These are phyloP conservation scores for Allobates femoralis DNA, from an alignment of 2,797 vertebrate species.

Conservation along the genomic window DNA sequence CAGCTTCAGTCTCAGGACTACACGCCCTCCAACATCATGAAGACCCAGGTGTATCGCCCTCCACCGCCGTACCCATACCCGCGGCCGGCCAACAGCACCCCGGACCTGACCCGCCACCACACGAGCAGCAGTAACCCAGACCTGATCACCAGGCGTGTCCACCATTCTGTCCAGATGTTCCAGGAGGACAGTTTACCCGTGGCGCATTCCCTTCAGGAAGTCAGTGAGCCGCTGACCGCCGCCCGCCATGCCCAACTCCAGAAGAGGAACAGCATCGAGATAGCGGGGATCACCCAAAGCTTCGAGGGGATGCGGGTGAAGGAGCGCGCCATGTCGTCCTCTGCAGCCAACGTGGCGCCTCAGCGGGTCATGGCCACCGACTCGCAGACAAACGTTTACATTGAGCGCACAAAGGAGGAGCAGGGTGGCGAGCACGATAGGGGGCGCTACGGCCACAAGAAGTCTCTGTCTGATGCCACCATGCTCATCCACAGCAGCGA, in stretches of 20 bases:
- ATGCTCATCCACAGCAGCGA: conserved; percentile 98
- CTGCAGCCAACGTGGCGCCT: conserved; percentile 79
- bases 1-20: conserved; percentile 95
- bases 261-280: conserved; percentile 95
- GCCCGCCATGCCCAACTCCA: conserved; percentile 82
- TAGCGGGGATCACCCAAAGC: conserved; percentile 86
- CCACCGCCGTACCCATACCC: conserved; percentile 93
- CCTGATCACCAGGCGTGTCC: conserved; percentile 91
- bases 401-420: conserved; percentile 81
- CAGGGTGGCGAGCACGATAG: conserved; percentile 75
- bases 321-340: conserved; percentile 86
- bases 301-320: conserved; percentile 90
- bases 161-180: conserved; percentile 98
- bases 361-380: conserved; percentile 74
- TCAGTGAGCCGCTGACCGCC: conserved; percentile 88
- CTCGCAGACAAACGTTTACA: conserved; percentile 82
- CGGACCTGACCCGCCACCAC: conserved; percentile 92
- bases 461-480: conserved; percentile 94
- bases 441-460: conserved; percentile 86
- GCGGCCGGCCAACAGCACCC: conserved; percentile 95
- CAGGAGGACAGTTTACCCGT: conserved; percentile 97
- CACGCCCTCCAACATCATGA: conserved; percentile 92
- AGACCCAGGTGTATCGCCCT: conserved; percentile 92
- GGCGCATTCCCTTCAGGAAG: conserved; percentile 96
- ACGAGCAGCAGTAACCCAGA: conserved; percentile 97